Conservation (phyloP, 1,140 invertebrate genomes). For the Drosophila tani region DNA sequence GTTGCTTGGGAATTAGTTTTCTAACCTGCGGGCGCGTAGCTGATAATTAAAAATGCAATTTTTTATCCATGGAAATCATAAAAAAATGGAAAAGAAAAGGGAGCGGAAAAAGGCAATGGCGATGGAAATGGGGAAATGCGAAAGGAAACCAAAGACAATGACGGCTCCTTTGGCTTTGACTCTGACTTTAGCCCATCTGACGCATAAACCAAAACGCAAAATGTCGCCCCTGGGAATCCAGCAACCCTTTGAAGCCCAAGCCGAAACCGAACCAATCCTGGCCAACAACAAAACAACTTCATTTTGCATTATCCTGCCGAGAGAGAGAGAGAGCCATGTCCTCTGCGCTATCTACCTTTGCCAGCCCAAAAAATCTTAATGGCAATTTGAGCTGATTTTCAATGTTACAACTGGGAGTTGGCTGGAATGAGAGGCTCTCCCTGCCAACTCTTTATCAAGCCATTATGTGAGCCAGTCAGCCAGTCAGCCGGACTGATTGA, state of each 20-base stretch:
- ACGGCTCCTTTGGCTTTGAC: constrained; percentile 51
- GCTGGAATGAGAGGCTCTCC: background rate
- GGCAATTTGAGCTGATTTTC: constrained; percentile 82
- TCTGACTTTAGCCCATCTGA: constrained; percentile 66
- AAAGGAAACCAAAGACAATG: constrained; percentile 68
- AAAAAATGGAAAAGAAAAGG: constrained; percentile 15
- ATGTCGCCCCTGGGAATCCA: constrained; percentile 77
- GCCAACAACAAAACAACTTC: constrained; percentile 67
- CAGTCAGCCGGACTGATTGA: constrained; percentile 64
- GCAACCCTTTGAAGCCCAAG: constrained; percentile 67
- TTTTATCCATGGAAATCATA: constrained; percentile 61
- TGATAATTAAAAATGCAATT: constrained; percentile 84
- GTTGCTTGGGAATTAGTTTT: constrained; percentile 78
- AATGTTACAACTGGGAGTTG: constrained; percentile 84
- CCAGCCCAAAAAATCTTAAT: constrained; percentile 67
- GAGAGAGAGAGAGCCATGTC: background rate
- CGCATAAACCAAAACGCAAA: constrained; percentile 83
- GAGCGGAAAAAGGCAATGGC: constrained; percentile 14
- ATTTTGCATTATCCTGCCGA: constrained; percentile 68
- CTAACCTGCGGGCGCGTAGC: constrained; percentile 72
- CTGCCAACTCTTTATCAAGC: constrained; percentile 76
- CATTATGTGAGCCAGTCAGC: constrained; percentile 67
- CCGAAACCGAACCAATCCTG: constrained; percentile 43
- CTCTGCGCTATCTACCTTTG: constrained; percentile 64
- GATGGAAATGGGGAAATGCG: constrained; percentile 9